Evolutionary conservation across 2,888 invertebrate species (phyloP).

Genomic region (Ariolimax columbianus): DNA sequence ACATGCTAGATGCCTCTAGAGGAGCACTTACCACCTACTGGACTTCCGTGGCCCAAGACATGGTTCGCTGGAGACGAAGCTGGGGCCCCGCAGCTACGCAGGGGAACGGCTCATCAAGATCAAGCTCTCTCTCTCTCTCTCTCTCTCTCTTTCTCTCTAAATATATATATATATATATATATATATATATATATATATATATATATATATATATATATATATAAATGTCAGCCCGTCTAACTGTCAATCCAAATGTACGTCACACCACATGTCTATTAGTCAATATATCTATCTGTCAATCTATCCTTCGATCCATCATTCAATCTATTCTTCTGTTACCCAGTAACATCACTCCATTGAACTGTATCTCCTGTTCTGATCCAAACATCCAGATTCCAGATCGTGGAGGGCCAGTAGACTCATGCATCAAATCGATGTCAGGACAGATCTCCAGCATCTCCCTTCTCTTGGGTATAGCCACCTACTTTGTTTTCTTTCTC

Average conservation of each 20-base stretch:
- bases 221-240: no score
- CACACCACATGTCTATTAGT: no score
- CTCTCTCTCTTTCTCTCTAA: no score
- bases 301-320: no score
- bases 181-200: background rate
- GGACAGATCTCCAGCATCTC: slow-evolving; percentile 16
- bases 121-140: no score
- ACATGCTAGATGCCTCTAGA: no score
- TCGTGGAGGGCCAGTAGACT: background rate
- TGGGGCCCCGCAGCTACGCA: no score
- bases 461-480: slow-evolving; percentile 25
- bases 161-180: background rate
- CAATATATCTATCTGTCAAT: no score
- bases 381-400: background rate
- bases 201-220: background rate
- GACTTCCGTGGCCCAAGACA: no score
- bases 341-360: background rate
- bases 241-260: no score
- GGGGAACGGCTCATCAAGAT: background rate
- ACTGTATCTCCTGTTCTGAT: background rate
- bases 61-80: no score
- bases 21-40: no score
- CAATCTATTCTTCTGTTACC: background rate
- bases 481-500: slow-evolving; percentile 30
- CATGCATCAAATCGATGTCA: slow-evolving; percentile 27